These are phyloP conservation scores for Drosophila yooni DNA, from an alignment of 2,888 invertebrate genomes.

Conservation along the genomic window DNA sequence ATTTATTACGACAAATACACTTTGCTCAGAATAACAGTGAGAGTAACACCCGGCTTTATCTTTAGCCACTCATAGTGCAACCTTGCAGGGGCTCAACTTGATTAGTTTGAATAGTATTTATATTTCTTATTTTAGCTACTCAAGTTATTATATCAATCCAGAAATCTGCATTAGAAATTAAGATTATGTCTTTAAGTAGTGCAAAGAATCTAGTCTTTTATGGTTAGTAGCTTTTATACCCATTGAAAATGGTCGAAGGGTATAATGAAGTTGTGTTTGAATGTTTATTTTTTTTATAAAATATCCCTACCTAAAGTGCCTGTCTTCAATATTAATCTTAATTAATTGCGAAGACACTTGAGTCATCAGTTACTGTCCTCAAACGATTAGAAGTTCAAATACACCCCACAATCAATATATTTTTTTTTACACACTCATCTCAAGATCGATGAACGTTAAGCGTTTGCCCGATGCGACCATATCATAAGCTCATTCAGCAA, in stretches of 20 bases:
- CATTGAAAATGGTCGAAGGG: not conserved
- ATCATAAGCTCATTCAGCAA: slow-evolving; percentile 51
- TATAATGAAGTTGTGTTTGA: not conserved
- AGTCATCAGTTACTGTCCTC: not conserved
- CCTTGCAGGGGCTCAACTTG: not conserved
- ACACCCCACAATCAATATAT: not conserved
- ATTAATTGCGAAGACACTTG: not conserved
- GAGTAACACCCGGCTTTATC: not conserved
- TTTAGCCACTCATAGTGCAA: not conserved
- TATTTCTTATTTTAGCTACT: not conserved
- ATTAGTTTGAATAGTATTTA: not conserved
- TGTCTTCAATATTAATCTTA: not conserved
- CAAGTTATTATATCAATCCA: not conserved
- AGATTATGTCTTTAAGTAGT: not conserved
- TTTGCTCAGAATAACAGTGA: not conserved
- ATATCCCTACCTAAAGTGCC: too few relatives aligned
- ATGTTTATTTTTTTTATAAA: not conserved
- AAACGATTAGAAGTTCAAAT: slow-evolving; percentile 9
- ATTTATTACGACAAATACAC: not conserved
- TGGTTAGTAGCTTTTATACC: not conserved
- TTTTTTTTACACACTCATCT: not conserved
- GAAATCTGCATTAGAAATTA: not conserved
- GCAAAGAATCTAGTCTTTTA: not conserved
- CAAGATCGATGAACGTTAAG: slow-evolving; percentile 40
- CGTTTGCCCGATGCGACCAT: slow-evolving; percentile 22